Evolutionary conservation across 1,140 invertebrate species (phyloP), one percentile per base, ranked within the genome.

Genomic region (Drosophila nigrodunni): DNA sequence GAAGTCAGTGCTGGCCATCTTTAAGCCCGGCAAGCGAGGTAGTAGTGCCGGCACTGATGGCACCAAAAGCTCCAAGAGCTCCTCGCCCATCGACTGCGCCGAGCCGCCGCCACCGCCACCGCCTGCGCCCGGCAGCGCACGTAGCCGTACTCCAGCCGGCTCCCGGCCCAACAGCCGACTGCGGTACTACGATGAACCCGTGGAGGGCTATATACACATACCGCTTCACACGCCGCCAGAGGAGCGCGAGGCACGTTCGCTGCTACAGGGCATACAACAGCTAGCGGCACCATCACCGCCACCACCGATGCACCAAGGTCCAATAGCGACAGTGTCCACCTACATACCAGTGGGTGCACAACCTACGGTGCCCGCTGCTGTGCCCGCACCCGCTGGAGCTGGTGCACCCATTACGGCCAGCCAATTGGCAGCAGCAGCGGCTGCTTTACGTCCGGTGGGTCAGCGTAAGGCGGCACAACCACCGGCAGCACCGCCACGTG

Each of bases 211-310:
- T 35, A 95, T 95, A 44, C 93, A 95, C 59, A 95, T 95, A 77
- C 95, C 95, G 3, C 80, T 95, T 44, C 94, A 94, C 58, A 95
- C 95, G 7, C 95, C 95, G n/a, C 94, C 94, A 0, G 94, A 95
- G 70, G 95, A 95, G 70, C 93, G 94, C 49, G 92, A 94, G 62
- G 89, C 86, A 0, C 70, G 80, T 7, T 81, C 85, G 10, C 64
- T 92, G 49, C 74, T 92, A 6, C 87, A 85, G 30, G 81, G 79
- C 37, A 91, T 91, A 46, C 82, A 90, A 21, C 82, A 91, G 34
- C 49, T 92, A 41, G 76, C 76, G 49, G 87, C 82, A 9, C 82
- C 78, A 1, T 78, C 86, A 7, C 82, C 91, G n/a, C 70, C 77
- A 15, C 70, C 77, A 18, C 81, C 82, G 37, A 25, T 66, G 39